Evolutionary conservation across 2,888 invertebrate genomes (phyloP), one percentile per base, ranked within the genome.

Genomic region (Caenorhabditis sp.): DNA sequence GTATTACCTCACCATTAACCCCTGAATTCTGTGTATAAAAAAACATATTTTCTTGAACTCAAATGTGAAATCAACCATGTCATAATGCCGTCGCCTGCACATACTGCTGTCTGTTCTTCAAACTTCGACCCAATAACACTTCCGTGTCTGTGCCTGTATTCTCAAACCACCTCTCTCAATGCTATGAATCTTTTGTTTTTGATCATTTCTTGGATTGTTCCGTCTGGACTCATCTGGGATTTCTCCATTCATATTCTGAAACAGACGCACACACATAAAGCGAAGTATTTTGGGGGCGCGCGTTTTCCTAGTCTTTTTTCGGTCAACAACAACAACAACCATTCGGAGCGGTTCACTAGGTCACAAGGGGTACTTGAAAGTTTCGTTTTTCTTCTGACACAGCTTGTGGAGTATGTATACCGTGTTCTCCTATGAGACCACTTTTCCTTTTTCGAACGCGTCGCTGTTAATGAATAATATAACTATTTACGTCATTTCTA

Each of bases 1-100:
- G 11, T 88, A 88, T 70, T 88, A 88, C 71, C 81, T 88, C 68
- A 82, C 66, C 53, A 55, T 81, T 11, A 66, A 65, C 46, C 17
- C 56, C 5, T 80, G 43, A 72, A 46, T 20, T 27, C 22, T n/a
- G 11, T n/a, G 15, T 53, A 39, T 53, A 35, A 7, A 41, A 17
- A 22, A 43, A 58, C 56, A 58, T 72, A 56, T 62, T 45, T 52
- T 20, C 32, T 26, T 46, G 17, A 20, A 48, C 27, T 8, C 2
- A 43, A 48, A 24, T 65, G 56, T 58, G 58, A 56, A 63, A 35
- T 15, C 50, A 39, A 41, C 50, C 56, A 63, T 56, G 63, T 58
- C 63, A 72, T 52, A 58, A 43, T 24, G 39, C 15, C 2, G 9
- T 20, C n/a, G 20, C 6, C 7, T 35, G 8, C 15, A 5, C 3